Evolutionary conservation across 35 echinoderm and acorn worm species (phyloP), one percentile per base, ranked within the genome.

Genomic region (Lytechinus variegatus): DNA sequence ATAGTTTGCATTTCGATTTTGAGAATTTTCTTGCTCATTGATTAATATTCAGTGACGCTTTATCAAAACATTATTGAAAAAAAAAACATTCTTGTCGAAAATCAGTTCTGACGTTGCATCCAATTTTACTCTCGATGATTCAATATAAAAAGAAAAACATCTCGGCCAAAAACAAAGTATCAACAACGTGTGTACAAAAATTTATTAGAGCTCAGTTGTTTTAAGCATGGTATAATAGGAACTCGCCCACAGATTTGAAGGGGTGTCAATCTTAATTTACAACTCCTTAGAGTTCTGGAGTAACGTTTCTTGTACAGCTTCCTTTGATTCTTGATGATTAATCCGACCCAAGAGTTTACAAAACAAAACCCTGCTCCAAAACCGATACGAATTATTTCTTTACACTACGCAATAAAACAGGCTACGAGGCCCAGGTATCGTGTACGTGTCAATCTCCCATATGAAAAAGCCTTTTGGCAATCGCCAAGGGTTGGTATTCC

Each of bases 231-330:
- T n/a, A 79, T 79, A 79, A 79, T 79, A n/a, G n/a, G 66, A 79
- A 79, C 66, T 24, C 66, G n/a, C 66, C 66, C 6, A 79, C 16
- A 19, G 66, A 24, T 79, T 19, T 24, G n/a, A 79, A 5, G n/a
- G 19, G 21, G 4, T 79, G 66, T 19, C 66, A 79, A 79, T 79
- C 66, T 79, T 79, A 79, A 79, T 79, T 79, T 79, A 79, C 66
- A 79, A 79, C 16, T 24, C 66, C 66, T 79, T 24, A n/a, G 66
- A 79, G 66, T 24, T 79, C 66, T 79, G 19, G 66, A 79, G 66
- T 79, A 79, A 79, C 66, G 66, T 79, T 79, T 79, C 66, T 79
- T 79, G 66, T 79, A 79, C 66, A 79, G 66, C 66, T 79, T 79
- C 66, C 66, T 79, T 79, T 79, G 19, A 14, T 79, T 79, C n/a